Percentiles rank a stretch among this genome's conserved stretches.
phyloP scores from a whole-genome alignment of 2,113 vertebrate genomes.

The Hirundichthys speculiger region DNA sequence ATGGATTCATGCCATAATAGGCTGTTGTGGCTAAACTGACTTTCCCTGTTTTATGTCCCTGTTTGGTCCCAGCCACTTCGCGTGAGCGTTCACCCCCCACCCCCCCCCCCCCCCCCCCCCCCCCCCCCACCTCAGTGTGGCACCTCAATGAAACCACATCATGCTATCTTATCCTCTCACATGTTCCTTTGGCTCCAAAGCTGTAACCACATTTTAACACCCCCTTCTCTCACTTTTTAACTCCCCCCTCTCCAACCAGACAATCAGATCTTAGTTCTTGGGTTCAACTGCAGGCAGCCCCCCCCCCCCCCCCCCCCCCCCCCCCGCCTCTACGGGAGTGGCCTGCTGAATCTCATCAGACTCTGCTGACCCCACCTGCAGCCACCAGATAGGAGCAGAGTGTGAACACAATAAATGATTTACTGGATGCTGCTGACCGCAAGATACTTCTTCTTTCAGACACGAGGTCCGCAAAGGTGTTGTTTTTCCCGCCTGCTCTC shows the following conservation, averaged over 20 bases:
- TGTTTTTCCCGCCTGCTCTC: conserved; percentile 25
- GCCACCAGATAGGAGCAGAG: conserved; percentile 63
- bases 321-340: conserved; percentile 3
- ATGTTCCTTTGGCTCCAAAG: conserved; percentile 68
- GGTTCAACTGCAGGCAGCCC: conserved; percentile 18
- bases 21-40: conserved; percentile 69
- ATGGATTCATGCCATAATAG: conserved; percentile 34
- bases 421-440: conserved; percentile 58
- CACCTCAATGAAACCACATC: conserved; percentile 70
- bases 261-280: conserved; percentile 51
- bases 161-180: conserved; percentile 78
- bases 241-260: conserved; percentile 22
- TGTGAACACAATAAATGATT: conserved; percentile 70
- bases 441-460: conserved; percentile 64
- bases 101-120: conserved; percentile 33
- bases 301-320: neutral
- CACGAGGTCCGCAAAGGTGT: conserved; percentile 16
- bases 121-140: conserved; percentile 45
- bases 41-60: conserved; percentile 42
- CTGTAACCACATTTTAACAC: conserved; percentile 61
- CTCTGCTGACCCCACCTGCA: conserved; percentile 61
- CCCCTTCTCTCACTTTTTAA: conserved; percentile 20
- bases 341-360: conserved; percentile 25
- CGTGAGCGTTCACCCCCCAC: conserved; percentile 34
- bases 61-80: conserved; percentile 24